Evolutionary conservation across 1,140 invertebrate species (phyloP).

Genomic region (Aphidius ervi): DNA sequence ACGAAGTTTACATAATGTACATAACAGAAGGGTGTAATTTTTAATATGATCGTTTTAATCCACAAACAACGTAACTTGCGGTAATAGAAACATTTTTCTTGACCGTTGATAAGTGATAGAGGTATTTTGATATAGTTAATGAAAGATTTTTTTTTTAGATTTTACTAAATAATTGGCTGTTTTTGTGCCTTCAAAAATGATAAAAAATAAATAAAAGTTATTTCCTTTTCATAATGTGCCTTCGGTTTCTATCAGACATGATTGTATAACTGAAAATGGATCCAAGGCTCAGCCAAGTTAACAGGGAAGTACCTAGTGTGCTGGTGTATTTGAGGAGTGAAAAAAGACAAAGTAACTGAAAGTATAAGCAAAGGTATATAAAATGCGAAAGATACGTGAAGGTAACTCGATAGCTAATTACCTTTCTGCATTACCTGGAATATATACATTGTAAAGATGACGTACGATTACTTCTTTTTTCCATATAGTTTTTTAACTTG

Average conservation of each 20-base stretch:
- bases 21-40: too few relatives aligned
- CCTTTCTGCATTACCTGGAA: slow-evolving; percentile 29
- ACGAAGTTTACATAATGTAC: too few relatives aligned
- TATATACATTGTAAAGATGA: slow-evolving; percentile 20
- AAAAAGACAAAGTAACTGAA: slow-evolving; percentile 7
- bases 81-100: too few relatives aligned
- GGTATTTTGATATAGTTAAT: too few relatives aligned
- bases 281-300: slow-evolving; percentile 26
- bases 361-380: not conserved
- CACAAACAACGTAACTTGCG: too few relatives aligned
- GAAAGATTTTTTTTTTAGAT: too few relatives aligned
- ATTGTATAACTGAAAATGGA: slow-evolving; percentile 38
- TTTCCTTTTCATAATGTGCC: not conserved
- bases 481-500: slow-evolving; percentile 17
- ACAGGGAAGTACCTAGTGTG: slow-evolving; percentile 13
- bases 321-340: slow-evolving; percentile 20
- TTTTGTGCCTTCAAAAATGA: too few relatives aligned
- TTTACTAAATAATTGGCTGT: too few relatives aligned
- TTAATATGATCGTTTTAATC: too few relatives aligned
- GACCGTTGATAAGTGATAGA: too few relatives aligned
- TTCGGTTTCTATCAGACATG: slow-evolving; percentile 36
- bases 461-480: slow-evolving; percentile 24
- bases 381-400: slow-evolving; percentile 15
- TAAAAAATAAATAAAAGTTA: too few relatives aligned
- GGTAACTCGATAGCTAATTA: slow-evolving; percentile 42